A percentile compares a stretch with the other conserved stretches of the same genome.
Evolutionary conservation across 2,113 vertebrate genomes (phyloP).

Genomic region (Gasterosteus nipponicus): DNA sequence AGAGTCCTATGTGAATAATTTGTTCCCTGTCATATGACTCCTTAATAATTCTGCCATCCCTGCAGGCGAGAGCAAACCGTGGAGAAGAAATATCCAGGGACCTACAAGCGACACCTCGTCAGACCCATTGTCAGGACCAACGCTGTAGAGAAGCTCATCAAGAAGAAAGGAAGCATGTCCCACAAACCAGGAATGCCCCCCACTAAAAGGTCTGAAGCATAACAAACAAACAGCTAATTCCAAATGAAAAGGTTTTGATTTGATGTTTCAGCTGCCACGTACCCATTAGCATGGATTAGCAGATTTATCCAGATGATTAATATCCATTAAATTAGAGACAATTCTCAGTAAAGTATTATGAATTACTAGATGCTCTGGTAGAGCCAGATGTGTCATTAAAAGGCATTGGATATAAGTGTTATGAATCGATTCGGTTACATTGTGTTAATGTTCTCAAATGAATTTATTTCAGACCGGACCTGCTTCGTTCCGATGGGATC

Average conservation of each 20-base stretch:
- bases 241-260: background rate
- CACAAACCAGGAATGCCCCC: slow-evolving; percentile 90
- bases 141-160: slow-evolving; percentile 96
- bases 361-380: background rate
- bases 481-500: slow-evolving; percentile 93
- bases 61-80: slow-evolving; percentile 95
- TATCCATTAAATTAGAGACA: background rate
- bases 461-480: slow-evolving; percentile 85
- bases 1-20: slow-evolving; percentile 1
- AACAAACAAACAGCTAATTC: background rate
- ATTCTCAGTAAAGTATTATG: background rate
- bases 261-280: background rate
- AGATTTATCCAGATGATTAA: background rate
- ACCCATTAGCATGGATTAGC: background rate
- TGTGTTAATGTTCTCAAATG: background rate
- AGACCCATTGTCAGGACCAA: slow-evolving; percentile 94
- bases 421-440: background rate
- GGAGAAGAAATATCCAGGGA: slow-evolving; percentile 97
- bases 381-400: background rate
- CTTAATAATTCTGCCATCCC: slow-evolving; percentile 7
- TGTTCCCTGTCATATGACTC: background rate
- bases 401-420: background rate
- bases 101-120: slow-evolving; percentile 94
- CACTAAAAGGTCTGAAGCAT: slow-evolving; percentile 85
- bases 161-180: slow-evolving; percentile 88